Conservation (phyloP, 2,113 vertebrate genomes). For the Pantherophis guttatus region DNA sequence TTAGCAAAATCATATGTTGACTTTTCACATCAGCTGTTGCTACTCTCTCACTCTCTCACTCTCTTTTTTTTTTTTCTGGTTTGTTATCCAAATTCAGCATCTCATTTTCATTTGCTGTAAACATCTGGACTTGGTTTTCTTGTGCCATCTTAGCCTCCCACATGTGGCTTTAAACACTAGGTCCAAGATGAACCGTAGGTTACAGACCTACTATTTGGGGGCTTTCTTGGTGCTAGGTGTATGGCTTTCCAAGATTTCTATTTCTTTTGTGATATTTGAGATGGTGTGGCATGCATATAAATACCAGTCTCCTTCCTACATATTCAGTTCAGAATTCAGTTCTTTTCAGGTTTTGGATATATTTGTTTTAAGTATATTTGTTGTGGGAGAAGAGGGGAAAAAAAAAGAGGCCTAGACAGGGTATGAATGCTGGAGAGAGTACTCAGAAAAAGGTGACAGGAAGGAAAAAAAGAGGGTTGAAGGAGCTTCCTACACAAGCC, state of each 20-base stretch:
- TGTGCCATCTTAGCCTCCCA: constrained; percentile 15
- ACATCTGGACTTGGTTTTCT: background rate
- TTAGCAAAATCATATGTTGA: background rate
- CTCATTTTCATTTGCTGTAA: constrained; percentile 12
- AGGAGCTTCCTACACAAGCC: background rate
- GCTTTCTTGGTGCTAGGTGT: fast-evolving
- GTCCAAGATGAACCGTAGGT: constrained; percentile 5
- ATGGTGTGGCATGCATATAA: constrained; percentile 33
- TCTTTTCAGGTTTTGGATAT: constrained; percentile 11
- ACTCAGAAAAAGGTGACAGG: constrained; percentile 1
- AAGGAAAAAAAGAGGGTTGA: background rate
- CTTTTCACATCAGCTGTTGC: background rate
- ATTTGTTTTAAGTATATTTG: constrained; percentile 16
- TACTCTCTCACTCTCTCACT: background rate
- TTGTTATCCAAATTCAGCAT: background rate
- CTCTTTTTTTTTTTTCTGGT: background rate
- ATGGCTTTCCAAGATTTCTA: constrained; percentile 22
- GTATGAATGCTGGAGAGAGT: background rate
- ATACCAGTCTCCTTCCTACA: constrained; percentile 27
- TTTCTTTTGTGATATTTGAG: constrained; percentile 37
- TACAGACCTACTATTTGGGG: constrained; percentile 22
- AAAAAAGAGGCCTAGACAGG: background rate
- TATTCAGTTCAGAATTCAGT: fast-evolving
- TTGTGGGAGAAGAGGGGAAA: background rate
- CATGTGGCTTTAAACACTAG: background rate